phyloP scores from a whole-genome alignment of 2,888 invertebrate genomes.

The Maniola hyperantus region DNA sequence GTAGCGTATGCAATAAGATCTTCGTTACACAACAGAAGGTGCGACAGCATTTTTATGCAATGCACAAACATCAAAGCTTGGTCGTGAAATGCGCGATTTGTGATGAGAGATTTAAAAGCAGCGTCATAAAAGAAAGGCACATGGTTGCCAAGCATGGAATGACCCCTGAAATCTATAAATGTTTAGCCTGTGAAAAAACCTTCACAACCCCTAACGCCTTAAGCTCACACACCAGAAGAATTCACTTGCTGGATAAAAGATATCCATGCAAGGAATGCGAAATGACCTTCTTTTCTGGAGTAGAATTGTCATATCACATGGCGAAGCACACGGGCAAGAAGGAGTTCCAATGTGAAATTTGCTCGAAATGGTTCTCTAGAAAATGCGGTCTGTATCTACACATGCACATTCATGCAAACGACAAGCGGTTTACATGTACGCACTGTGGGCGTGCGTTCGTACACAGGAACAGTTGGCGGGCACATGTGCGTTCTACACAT shows the following conservation, averaged over 20 bases:
- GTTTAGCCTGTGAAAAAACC: slow-evolving; percentile 51
- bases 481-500: slow-evolving; percentile 34
- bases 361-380: slow-evolving; percentile 44
- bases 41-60: slow-evolving; percentile 60
- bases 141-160: slow-evolving; percentile 45
- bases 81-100: slow-evolving; percentile 52
- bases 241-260: slow-evolving; percentile 57
- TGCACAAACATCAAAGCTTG: slow-evolving; percentile 50
- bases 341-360: slow-evolving; percentile 47
- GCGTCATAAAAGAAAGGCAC: slow-evolving; percentile 40
- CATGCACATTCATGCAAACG: slow-evolving; percentile 66
- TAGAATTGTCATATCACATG: slow-evolving; percentile 47
- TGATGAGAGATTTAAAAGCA: slow-evolving; percentile 49
- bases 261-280: slow-evolving; percentile 49
- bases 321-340: slow-evolving; percentile 45
- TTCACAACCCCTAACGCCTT: slow-evolving; percentile 45
- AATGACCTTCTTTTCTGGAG: slow-evolving; percentile 46
- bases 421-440: slow-evolving; percentile 61
- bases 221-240: slow-evolving; percentile 47
- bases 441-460: slow-evolving; percentile 18
- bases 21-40: slow-evolving; percentile 56
- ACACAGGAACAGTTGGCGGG: slow-evolving; percentile 20
- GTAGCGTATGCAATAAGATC: slow-evolving; percentile 60
- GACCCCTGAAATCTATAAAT: slow-evolving; percentile 40
- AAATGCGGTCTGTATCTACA: slow-evolving; percentile 48